Base-by-base conservation (phyloP, 1,140 invertebrate species). In the Aphis gossypii region DNA sequence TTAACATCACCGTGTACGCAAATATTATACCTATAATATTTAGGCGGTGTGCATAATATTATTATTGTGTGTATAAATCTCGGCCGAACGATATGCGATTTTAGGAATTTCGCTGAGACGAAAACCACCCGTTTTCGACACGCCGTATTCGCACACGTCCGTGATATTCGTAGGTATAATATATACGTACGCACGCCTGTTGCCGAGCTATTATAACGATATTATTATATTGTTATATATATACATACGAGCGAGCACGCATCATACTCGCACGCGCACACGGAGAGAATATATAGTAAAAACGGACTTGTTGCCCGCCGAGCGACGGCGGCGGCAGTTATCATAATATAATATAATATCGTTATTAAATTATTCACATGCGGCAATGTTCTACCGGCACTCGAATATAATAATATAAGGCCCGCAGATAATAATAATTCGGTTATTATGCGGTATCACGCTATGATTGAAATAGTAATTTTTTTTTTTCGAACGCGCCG, bases 401-500 rank as follows among this genome's bases (percentile, higher is more conserved):
- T n/a, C 30, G 60, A 68, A n/a, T 60, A 41, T 41, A 41, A 41
- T 41, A 41, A 41, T 41, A 41, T 41, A 30, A 60, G 60, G 60
- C 60, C 11, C 60, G 30, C 25, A 60, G 56, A 60, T 60, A 30
- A 60, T 60, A 68, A 68, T n/a, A 68, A 68, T 68, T 68, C n/a
- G n/a, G 30, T 68, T 68, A 68, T 68, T 68, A 68, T n/a, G 60
- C 14, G 60, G 60, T n/a, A 68, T 68, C 60, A 68, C 60, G 60
- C 60, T 68, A 68, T n/a, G 60, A 68, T 68, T 68, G 60, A 68
- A 68, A 68, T n/a, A 68, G 30, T 68, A n/a, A 68, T 68, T 68
- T 68, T 68, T 60, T 56, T 60, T 60, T 68, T 68, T 68, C 60
- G 14, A n/a, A 0, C 60, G 3, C 30, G n/a, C 30, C 14, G 60